Base-by-base conservation (phyloP, 2,113 vertebrate species). In the Alosa alosa region DNA sequence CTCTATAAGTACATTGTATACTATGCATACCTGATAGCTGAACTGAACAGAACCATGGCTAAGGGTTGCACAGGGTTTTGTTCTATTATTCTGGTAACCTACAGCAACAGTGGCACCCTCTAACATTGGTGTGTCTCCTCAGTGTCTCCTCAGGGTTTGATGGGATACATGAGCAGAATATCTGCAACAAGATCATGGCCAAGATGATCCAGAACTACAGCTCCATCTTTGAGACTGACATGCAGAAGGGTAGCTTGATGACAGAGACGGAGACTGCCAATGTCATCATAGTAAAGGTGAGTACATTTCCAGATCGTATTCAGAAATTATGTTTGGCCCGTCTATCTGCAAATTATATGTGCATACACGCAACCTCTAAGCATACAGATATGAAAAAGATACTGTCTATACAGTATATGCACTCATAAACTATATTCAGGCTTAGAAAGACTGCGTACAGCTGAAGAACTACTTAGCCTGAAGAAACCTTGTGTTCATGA, bases 151-250 rank as follows among this genome's bases (percentile, higher is more conserved):
- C 96, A 47, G 95, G 97, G 84, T 93, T 96, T 72, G 97, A 98
- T 88, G 96, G 96, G 75, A 94, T 99, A 84, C 96, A 94, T 89
- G 95, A 99, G 60, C 97, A 98, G 86, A 96, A 95, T 81, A 94
- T 97, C 90, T 98, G 96, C 88, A 99, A 99, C 92, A 97, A 96
- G 87, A 96, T 99, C 88, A 96, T 97, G 96, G 94, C 93, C 52
- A 95, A 93, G 90, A 94, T 98, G 87, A 95, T 99, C 87, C 96
- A 97, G 94, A 96, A 96, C 91, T 97, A 96, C 90, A 90, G 87
- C 72, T 83, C 86, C 9, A 92, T 98, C 78, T 98, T 99, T 91
- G 95, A 97, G 88, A 60, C 90, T 15, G 92, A 91, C 36, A 89
- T 88, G 39, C 68, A 93, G 6, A 88, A 86, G 85, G 84, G 89